phyloP scores from a whole-genome alignment of 2,113 vertebrate species.

The Pterophyllum scalare region DNA sequence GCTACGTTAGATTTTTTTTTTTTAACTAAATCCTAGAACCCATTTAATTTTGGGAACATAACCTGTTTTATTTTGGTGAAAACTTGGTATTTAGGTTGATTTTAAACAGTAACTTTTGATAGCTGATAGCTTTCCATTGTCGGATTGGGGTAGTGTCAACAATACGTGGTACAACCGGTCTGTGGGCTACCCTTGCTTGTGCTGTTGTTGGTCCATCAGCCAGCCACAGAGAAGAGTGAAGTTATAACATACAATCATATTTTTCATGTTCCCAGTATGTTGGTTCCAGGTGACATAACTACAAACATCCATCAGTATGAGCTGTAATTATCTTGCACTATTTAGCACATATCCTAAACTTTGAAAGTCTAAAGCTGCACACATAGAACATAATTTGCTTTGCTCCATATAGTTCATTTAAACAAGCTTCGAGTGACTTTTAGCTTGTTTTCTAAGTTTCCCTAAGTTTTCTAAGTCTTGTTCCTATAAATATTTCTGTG shows the following conservation, averaged over 20 bases:
- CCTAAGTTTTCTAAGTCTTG: slow-evolving; percentile 14
- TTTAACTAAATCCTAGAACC: no score
- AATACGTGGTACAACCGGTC: not conserved
- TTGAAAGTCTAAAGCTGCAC: not conserved
- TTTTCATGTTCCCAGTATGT: not conserved
- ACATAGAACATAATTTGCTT: slow-evolving; percentile 36
- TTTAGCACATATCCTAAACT: not conserved
- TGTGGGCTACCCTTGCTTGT: not conserved
- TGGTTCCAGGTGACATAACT: not conserved
- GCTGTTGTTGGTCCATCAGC: not conserved
- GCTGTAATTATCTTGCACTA: not conserved
- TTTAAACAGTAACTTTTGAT: not conserved
- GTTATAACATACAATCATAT: not conserved
- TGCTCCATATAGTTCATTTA: slow-evolving; percentile 28
- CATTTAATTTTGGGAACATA: no score
- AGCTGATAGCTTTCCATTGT: no score
- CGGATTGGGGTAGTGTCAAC: not conserved
- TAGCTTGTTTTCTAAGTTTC: not conserved
- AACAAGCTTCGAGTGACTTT: slow-evolving; percentile 11
- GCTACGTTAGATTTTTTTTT: not conserved
- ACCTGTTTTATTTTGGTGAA: not conserved
- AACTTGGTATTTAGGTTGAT: not conserved
- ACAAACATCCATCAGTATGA: not conserved
- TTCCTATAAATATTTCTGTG: slow-evolving; percentile 49
- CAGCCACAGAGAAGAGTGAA: not conserved